Evolutionary conservation across 1,140 invertebrate genomes (phyloP).

Genomic region (Agrilus planipennis): DNA sequence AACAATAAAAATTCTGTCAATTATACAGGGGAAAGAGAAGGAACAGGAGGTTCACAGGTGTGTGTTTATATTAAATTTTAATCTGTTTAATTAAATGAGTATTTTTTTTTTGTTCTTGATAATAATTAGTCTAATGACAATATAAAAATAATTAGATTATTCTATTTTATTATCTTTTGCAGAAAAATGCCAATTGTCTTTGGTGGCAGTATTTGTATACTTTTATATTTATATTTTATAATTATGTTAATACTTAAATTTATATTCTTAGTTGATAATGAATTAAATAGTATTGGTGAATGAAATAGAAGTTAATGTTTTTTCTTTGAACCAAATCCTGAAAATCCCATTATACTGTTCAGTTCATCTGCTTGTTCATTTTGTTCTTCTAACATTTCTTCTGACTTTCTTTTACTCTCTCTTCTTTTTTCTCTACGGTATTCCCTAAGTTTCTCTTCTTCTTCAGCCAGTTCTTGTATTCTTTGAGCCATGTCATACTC

Average conservation of each 20-base stretch:
- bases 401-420: conserved; percentile 78
- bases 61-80: not conserved
- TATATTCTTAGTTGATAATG: not conserved
- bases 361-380: conserved; percentile 60
- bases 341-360: conserved; percentile 94
- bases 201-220: not conserved
- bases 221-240: not conserved
- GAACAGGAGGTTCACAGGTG: not conserved
- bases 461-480: conserved; percentile 89
- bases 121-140: too few species aligned
- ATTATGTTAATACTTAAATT: conserved; percentile 1
- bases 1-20: not conserved
- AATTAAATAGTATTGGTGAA: not conserved
- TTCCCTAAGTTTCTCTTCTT: conserved; percentile 91
- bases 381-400: conserved; percentile 55
- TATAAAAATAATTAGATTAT: too few species aligned
- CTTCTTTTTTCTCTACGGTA: conserved; percentile 83
- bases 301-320: conserved; percentile 16
- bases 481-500: conserved; percentile 90
- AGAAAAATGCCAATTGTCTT: not conserved
- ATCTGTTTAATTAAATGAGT: too few species aligned
- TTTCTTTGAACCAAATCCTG: conserved; percentile 87
- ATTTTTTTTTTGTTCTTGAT: too few species aligned
- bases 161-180: too few species aligned
- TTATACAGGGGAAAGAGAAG: not conserved